Conservation (phyloP, 2,797 vertebrate species). For the Eidolon dupreanum region DNA sequence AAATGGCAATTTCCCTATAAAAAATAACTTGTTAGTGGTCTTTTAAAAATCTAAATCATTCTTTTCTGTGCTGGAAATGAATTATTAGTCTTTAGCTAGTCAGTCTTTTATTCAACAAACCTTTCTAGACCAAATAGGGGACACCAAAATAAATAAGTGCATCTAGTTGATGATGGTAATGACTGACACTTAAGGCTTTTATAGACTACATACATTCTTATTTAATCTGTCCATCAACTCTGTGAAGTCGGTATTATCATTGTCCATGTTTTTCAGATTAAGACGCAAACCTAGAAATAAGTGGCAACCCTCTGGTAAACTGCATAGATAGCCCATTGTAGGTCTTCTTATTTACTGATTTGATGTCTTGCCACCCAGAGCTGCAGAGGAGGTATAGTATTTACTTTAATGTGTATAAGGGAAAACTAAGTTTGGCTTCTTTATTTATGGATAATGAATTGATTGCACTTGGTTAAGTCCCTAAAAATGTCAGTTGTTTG, state of each 20-base stretch:
- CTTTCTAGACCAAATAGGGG: not conserved
- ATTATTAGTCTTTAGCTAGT: not conserved
- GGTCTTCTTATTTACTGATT: too few relatives aligned
- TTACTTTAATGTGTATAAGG: not conserved
- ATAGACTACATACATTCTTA: too few relatives aligned
- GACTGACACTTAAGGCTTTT: not conserved
- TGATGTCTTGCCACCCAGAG: too few relatives aligned
- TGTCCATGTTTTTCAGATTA: too few relatives aligned
- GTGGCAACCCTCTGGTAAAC: too few relatives aligned
- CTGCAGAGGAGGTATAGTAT: not conserved
- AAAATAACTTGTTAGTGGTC: not conserved
- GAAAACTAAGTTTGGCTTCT: not conserved
- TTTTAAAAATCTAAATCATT: constrained; percentile 2
- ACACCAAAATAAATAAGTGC: not conserved
- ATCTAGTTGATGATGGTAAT: not conserved
- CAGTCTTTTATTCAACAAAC: constrained; percentile 4
- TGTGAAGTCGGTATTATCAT: not conserved
- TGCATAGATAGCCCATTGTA: too few relatives aligned
- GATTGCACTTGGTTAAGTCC: not conserved
- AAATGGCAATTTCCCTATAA: not conserved
- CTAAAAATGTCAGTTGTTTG: not conserved
- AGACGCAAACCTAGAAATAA: too few relatives aligned
- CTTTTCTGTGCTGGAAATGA: not conserved
- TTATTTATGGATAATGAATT: not conserved
- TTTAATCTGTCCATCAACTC: not conserved